Evolutionary conservation across 2,888 invertebrate species (phyloP).

Genomic region (Catonia carolina): DNA sequence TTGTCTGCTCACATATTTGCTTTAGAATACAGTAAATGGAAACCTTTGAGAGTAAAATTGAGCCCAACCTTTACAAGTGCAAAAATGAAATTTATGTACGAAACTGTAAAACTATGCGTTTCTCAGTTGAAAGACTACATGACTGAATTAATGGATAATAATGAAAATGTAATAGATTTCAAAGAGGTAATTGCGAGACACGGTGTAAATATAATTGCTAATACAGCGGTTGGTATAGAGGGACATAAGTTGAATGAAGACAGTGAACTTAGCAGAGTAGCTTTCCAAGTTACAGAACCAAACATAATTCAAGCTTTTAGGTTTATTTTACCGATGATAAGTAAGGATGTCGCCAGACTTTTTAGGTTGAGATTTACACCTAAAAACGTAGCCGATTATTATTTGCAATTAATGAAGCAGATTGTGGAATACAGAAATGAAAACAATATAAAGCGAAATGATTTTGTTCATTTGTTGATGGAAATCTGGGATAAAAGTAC

Average conservation of each 20-base stretch:
- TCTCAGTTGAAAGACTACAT: background rate
- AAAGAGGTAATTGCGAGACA: background rate
- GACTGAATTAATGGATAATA: background rate
- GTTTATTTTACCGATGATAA: background rate
- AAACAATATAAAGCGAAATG: background rate
- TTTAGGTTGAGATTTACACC: conserved; percentile 4
- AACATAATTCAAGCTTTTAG: background rate
- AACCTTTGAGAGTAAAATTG: background rate
- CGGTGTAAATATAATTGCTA: background rate
- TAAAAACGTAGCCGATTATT: background rate
- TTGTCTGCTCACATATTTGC: background rate
- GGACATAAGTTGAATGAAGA: background rate
- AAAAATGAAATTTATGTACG: conserved; percentile 9
- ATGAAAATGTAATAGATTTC: background rate
- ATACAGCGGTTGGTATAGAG: background rate
- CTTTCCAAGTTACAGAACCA: conserved; percentile 2
- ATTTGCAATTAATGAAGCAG: background rate
- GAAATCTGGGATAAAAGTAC: background rate
- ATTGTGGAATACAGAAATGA: background rate
- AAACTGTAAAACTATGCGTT: background rate
- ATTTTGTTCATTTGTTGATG: conserved; percentile 1
- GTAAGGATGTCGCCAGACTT: background rate
- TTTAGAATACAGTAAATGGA: background rate
- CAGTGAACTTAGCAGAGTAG: background rate
- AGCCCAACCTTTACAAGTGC: background rate